Conservation (phyloP, 1,140 invertebrate species). For the Aphelenchoides fujianensis region DNA sequence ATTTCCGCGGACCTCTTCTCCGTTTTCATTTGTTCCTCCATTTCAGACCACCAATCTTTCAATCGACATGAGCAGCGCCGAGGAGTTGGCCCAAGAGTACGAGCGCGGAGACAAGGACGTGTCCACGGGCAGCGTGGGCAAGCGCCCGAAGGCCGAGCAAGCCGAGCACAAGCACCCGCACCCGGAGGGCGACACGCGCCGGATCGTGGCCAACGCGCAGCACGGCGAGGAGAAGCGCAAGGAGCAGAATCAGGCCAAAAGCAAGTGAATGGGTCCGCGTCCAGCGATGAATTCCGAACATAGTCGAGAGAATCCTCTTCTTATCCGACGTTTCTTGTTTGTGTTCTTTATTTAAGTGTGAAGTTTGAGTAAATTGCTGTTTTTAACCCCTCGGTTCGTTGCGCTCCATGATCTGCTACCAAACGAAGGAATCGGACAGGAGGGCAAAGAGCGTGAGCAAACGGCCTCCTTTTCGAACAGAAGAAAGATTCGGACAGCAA, state of each 20-base stretch:
- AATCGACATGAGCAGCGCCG: slow-evolving; percentile 24
- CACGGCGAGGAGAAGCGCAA: slow-evolving; percentile 48
- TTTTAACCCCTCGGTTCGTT: not conserved
- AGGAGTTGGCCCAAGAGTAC: slow-evolving; percentile 20
- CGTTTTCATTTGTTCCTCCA: not conserved
- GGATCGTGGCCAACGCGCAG: slow-evolving; percentile 42
- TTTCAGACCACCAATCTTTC: no score
- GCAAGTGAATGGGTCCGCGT: not conserved
- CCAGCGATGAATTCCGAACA: no score
- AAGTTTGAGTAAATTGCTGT: not conserved
- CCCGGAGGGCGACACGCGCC: slow-evolving; percentile 50
- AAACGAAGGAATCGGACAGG: no score
- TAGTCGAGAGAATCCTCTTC: no score
- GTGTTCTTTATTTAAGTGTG: not conserved
- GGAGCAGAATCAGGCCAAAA: slow-evolving; percentile 29
- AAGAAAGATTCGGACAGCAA: no score
- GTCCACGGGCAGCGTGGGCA: slow-evolving; percentile 26
- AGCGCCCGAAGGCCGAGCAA: slow-evolving; percentile 40
- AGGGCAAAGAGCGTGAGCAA: no score
- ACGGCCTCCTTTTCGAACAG: no score
- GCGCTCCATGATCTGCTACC: no score
- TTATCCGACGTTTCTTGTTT: no score
- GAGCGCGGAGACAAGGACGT: slow-evolving; percentile 38
- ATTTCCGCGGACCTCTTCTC: no score
- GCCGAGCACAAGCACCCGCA: slow-evolving; percentile 46